Evolutionary conservation across 2,888 invertebrate species (phyloP), one percentile per base, ranked within the genome.

Genomic region (Craniophora ligustri): DNA sequence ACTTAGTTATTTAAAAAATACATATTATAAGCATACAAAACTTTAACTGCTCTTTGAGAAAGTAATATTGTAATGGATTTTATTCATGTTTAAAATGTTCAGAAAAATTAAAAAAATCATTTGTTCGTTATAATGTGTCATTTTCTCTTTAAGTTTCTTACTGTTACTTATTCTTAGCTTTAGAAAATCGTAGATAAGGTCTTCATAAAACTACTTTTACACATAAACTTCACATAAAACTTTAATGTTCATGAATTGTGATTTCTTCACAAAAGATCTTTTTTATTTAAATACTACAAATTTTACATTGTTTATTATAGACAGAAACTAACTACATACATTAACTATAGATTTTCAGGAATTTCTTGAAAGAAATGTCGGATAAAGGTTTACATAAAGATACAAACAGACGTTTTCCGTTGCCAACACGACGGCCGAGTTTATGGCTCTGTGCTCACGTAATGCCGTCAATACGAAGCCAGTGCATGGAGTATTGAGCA

Each of bases 371-470:
- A 46, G 16, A 46, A 41, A 45, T 34, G 5, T 8, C 16, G 34
- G 28, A 57, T 45, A 5, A 23, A 60, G 31, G 42, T 47, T 51
- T 50, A 46, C 38, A 66, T 46, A 59, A 67, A 66, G 19, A 59
- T 16, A 46, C 23, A 41, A 66, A 66, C 47, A 32, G 32, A 67
- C 48, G 59, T 46, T 59, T 47, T 54, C 72, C 56, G 45, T n/a
- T 48, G 49, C 46, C 19, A 35, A 55, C 62, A 55, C 68, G 50
- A 45, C 39, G 21, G 16, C 44, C 11, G 44, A 40, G 55, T 69
- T 72, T 72, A 69, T 69, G 41, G 49, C 23, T 26, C 11, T 41
- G 47, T 34, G 38, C 31, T 48, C 56, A 34, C 48, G 64, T 67
- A 49, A 71, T 58, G 35, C 47, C 49, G 59, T 41, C 67, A 40